Conservation (phyloP, 2,888 invertebrate species). For the Hirtodrosophila alboralis region DNA sequence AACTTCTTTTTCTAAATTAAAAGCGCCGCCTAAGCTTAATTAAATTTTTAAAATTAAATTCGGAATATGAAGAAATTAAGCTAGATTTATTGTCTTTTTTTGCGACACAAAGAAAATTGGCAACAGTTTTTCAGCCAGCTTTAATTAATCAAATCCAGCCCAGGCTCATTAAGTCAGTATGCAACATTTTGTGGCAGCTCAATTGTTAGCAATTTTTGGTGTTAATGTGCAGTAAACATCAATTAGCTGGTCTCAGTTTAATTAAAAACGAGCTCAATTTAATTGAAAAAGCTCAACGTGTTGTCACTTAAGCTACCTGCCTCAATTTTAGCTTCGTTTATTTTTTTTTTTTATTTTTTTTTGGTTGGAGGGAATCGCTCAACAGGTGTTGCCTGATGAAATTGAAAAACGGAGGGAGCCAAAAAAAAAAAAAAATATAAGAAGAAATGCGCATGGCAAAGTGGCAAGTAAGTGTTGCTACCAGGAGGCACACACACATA, state of each 20-base stretch:
- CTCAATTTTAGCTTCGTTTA: constrained; percentile 16
- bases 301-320: constrained; percentile 25
- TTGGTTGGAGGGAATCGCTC: constrained; percentile 22
- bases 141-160: constrained; percentile 2
- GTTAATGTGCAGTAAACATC: constrained; percentile 24
- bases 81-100: too few relatives aligned
- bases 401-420: constrained; percentile 55
- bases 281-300: constrained; percentile 58
- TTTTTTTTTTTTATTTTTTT: too few relatives aligned
- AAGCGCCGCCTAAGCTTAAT: too few relatives aligned
- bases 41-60: too few relatives aligned
- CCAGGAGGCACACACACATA: constrained; percentile 35
- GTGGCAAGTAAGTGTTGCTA: constrained; percentile 58
- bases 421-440: constrained; percentile 1
- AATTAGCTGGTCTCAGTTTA: constrained; percentile 51
- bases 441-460: constrained; percentile 39
- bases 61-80: too few relatives aligned
- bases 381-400: constrained; percentile 62
- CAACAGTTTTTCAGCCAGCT: background rate
- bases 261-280: constrained; percentile 52
- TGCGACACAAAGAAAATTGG: too few relatives aligned
- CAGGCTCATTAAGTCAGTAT: constrained; percentile 19
- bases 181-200: constrained; percentile 21
- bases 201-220: constrained; percentile 32
- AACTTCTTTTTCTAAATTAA: too few relatives aligned